Conservation (phyloP, 2,888 invertebrate species). For the Noctuana brunneofusca region DNA sequence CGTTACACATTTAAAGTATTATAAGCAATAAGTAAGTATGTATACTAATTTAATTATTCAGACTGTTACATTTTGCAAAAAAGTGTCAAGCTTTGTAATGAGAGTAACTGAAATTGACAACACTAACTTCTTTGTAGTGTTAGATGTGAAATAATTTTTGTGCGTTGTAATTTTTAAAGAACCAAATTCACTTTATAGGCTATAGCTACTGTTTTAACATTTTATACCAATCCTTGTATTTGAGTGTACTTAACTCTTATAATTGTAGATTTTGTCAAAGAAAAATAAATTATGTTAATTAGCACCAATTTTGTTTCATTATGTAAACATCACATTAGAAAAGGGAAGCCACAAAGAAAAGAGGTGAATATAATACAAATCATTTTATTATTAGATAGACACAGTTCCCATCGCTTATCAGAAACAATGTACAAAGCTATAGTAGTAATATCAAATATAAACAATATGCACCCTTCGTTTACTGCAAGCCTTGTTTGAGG, state of each 20-base stretch:
- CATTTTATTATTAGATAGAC: conserved; percentile 88
- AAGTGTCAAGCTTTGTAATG: conserved; percentile 38
- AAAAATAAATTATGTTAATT: conserved; percentile 81
- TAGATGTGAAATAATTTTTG: conserved; percentile 57
- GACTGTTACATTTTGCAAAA: conserved; percentile 38
- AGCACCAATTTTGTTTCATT: conserved; percentile 58
- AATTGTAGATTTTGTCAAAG: conserved; percentile 81
- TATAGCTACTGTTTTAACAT: conserved; percentile 77
- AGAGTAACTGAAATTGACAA: conserved; percentile 40
- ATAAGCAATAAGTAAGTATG: conserved; percentile 31
- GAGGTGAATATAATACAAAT: conserved; percentile 84
- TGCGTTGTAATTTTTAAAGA: conserved; percentile 72
- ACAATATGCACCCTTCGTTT: conserved; percentile 83
- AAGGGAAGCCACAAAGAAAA: conserved; percentile 47
- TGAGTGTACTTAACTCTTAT: conserved; percentile 81
- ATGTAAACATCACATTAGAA: conserved; percentile 25
- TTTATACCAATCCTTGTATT: conserved; percentile 82
- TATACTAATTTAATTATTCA: conserved; percentile 32
- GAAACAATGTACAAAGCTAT: conserved; percentile 88
- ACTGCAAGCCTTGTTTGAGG: conserved; percentile 81
- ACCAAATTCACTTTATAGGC: conserved; percentile 75
- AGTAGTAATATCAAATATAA: conserved; percentile 84
- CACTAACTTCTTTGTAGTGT: conserved; percentile 50
- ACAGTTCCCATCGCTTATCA: conserved; percentile 88
- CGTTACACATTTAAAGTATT: conserved; percentile 34